A percentile compares a stretch with the other conserved stretches of the same genome.
Conservation (phyloP, 1,140 invertebrate genomes). For the Helicoverpa armigera region DNA sequence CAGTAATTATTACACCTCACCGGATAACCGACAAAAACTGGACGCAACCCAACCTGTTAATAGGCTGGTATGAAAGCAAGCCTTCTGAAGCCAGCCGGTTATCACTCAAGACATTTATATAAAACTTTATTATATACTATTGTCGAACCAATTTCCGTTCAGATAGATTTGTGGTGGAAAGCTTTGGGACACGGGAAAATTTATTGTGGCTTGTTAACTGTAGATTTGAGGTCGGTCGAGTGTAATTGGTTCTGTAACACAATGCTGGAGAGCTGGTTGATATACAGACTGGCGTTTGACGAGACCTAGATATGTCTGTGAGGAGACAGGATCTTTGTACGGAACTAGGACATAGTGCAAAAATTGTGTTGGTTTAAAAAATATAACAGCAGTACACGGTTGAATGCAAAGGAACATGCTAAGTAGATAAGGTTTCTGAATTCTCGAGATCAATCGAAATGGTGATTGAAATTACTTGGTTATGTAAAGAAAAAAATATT, state of each 20-base stretch:
- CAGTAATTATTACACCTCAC: conserved; percentile 74
- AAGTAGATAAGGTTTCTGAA: no score
- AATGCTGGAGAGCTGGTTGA: no score
- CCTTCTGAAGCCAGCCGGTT: conserved; percentile 66
- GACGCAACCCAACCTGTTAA: conserved; percentile 57
- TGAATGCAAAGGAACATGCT: no score
- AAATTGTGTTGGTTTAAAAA: no score
- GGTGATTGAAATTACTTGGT: no score
- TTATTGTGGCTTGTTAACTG: neutral
- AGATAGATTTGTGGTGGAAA: conserved; percentile 12
- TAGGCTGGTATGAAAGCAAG: conserved; percentile 63
- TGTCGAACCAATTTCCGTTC: conserved; percentile 37
- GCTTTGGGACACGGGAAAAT: neutral
- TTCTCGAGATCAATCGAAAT: no score
- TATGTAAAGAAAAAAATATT: no score
- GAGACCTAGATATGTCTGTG: no score
- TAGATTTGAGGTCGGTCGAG: neutral
- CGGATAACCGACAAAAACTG: conserved; percentile 78
- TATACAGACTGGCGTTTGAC: no score
- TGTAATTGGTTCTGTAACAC: neutral
- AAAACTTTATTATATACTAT: conserved; percentile 37
- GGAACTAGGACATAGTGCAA: no score
- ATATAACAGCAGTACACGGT: no score
- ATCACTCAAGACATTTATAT: conserved; percentile 72
- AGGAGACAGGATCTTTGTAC: no score